Percentiles rank a stretch among this genome's conserved stretches.
phyloP scores from a whole-genome alignment of 2,113 vertebrate species.

The Opisthocomus hoazin region DNA sequence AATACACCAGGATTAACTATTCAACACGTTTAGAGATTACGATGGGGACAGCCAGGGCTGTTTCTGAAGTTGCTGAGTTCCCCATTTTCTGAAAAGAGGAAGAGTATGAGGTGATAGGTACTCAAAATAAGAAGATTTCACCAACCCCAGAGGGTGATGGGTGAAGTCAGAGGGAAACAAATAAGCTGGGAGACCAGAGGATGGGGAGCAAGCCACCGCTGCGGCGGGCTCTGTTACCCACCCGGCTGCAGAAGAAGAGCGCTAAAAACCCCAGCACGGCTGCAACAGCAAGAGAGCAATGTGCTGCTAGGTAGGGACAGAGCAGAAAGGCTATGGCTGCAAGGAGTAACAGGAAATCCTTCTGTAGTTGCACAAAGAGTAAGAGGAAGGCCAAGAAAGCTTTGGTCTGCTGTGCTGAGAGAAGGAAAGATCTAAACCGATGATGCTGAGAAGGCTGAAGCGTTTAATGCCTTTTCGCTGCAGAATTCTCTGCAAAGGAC shows the following conservation, averaged over 20 bases:
- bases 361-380: neutral
- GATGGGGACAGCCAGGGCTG: neutral
- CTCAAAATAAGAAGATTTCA: neutral
- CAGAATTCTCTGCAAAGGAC: neutral
- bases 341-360: conserved; percentile 19
- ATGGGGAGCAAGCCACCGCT: neutral
- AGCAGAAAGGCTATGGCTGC: neutral
- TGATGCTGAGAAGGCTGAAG: neutral
- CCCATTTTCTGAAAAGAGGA: neutral
- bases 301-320: neutral
- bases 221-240: neutral
- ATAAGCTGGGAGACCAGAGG: neutral
- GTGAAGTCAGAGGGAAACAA: neutral
- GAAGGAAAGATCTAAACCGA: neutral
- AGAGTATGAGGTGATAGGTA: neutral
- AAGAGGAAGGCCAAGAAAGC: conserved; percentile 32
- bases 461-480: neutral
- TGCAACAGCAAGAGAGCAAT: neutral
- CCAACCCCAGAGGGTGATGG: neutral
- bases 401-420: neutral
- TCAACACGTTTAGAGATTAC: neutral
- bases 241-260: neutral
- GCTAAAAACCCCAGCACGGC: neutral
- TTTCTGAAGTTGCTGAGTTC: neutral
- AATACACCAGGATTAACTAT: neutral